A percentile compares a stretch with the other conserved stretches of the same genome.
Evolutionary conservation across 2,888 invertebrate genomes (phyloP).

Genomic region (Erynnis tages): DNA sequence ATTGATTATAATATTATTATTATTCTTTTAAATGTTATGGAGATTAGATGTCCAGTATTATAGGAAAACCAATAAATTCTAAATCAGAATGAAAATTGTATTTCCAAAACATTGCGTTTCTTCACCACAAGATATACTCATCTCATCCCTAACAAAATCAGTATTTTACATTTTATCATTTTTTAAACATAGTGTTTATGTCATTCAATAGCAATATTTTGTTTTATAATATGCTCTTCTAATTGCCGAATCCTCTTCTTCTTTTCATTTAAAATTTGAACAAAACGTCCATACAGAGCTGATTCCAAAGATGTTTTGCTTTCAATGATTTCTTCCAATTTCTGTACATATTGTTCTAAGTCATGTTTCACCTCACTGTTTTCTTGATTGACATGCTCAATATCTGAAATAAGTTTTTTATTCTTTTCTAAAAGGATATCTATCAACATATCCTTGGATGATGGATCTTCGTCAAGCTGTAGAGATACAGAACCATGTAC

Average conservation of each 20-base stretch:
- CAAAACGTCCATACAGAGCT: slow-evolving; percentile 61
- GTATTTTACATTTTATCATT: too few species aligned
- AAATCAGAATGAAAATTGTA: too few species aligned
- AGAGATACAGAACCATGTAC: slow-evolving; percentile 52
- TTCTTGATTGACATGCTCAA: slow-evolving; percentile 36
- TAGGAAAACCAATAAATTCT: too few species aligned
- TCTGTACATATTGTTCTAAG: slow-evolving; percentile 46
- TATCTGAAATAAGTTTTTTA: slow-evolving; percentile 36
- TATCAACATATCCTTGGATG: slow-evolving; percentile 47
- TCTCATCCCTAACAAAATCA: too few species aligned
- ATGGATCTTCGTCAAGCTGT: slow-evolving; percentile 34
- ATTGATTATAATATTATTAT: too few species aligned
- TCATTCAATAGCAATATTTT: neutral
- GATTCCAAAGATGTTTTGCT: slow-evolving; percentile 52
- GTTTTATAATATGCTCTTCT: slow-evolving; percentile 50
- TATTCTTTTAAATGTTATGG: too few species aligned
- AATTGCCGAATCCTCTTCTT: slow-evolving; percentile 59
- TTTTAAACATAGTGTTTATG: slow-evolving; percentile 1
- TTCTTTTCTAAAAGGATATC: slow-evolving; percentile 56
- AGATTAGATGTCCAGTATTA: too few species aligned
- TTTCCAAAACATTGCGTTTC: too few species aligned
- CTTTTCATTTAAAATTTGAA: slow-evolving; percentile 60
- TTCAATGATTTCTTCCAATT: slow-evolving; percentile 52
- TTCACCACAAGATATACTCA: too few species aligned
- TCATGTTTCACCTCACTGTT: slow-evolving; percentile 40